Conservation (phyloP, 2,888 invertebrate genomes). For the Ennomos erosarius region DNA sequence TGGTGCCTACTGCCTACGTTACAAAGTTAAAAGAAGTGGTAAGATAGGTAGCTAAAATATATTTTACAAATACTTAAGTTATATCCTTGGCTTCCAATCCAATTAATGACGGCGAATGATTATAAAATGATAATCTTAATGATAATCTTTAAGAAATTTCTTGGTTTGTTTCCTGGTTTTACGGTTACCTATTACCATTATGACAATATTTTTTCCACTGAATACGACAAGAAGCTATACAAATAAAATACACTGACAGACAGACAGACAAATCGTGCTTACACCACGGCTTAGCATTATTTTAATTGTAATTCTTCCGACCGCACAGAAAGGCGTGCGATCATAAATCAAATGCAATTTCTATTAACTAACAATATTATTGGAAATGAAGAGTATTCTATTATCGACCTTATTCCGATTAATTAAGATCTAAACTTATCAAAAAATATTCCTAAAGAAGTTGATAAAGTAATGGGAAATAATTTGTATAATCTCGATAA, state of each 20-base stretch:
- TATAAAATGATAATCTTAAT: no score
- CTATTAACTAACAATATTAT: constrained; percentile 41
- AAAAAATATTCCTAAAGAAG: constrained; percentile 1
- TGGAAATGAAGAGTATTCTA: constrained; percentile 8
- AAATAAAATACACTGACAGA: constrained; percentile 35
- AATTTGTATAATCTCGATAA: constrained; percentile 43
- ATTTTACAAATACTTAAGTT: no score
- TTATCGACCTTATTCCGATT: constrained; percentile 3
- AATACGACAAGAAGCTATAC: constrained; percentile 4
- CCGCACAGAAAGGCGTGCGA: constrained; percentile 48
- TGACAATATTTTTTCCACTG: no score
- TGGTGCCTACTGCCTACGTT: no score
- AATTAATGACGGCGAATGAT: no score
- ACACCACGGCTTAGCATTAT: constrained; percentile 39
- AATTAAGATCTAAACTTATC: constrained; percentile 5
- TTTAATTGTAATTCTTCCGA: constrained; percentile 39
- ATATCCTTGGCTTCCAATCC: no score
- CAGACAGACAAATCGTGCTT: constrained; percentile 47
- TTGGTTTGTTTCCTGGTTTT: no score
- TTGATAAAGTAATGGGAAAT: constrained; percentile 39
- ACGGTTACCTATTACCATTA: no score
- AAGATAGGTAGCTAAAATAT: no score
- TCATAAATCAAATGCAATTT: constrained; percentile 58
- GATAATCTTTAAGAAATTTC: no score
- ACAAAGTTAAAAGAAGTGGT: no score